A percentile compares a stretch with the other conserved stretches of the same genome.
Conservation (phyloP, 2,797 vertebrate species). For the Erethizon dorsatum region DNA sequence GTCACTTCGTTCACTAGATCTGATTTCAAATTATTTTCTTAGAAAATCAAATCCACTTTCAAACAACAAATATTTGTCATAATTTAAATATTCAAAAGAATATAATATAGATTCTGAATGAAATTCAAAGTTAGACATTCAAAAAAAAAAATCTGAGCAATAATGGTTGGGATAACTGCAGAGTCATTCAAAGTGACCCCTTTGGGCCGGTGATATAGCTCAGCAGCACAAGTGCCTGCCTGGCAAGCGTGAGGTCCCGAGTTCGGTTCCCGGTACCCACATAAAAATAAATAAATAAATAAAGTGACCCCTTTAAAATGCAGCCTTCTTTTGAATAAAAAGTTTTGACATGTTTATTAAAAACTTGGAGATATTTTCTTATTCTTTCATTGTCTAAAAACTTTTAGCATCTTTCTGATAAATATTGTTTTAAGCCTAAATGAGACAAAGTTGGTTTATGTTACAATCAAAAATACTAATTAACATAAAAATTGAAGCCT, state of each 20-base stretch:
- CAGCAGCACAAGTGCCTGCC: no score
- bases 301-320: conserved; percentile 17
- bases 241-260: no score
- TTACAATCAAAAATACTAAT: conserved; percentile 37
- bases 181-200: conserved; percentile 40
- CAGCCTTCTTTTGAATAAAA: conserved; percentile 53
- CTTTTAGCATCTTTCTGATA: neutral
- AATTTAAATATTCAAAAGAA: conserved; percentile 68
- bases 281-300: no score
- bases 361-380: conserved; percentile 54
- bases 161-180: conserved; percentile 4
- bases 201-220: no score
- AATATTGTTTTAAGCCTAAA: conserved; percentile 36
- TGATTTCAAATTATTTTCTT: conserved; percentile 76
- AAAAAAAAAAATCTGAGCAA: neutral
- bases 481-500: conserved; percentile 16
- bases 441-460: neutral
- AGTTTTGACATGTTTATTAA: conserved; percentile 65
- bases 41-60: conserved; percentile 76
- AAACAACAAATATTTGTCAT: conserved; percentile 73
- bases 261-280: no score
- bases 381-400: neutral
- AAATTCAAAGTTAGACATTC: conserved; percentile 44
- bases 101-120: conserved; percentile 39
- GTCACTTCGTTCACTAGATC: conserved; percentile 45